Base-by-base conservation (phyloP, 2,797 vertebrate species). In the Petrocephalus schoutedeni region DNA sequence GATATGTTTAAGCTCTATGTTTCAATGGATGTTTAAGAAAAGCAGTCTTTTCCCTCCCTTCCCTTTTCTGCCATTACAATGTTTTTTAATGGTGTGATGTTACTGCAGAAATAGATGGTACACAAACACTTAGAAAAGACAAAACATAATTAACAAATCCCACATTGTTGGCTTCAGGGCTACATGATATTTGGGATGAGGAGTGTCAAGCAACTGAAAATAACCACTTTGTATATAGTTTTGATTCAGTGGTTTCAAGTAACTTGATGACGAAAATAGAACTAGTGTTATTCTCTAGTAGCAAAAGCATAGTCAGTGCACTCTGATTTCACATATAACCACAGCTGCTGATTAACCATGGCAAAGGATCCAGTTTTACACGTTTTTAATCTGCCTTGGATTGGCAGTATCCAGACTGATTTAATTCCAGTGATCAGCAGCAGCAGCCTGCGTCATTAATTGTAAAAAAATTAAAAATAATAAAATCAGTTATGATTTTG, bases 71-170 rank as follows among this genome's bases (percentile, higher is more conserved):
- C 77, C 49, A 49, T 90, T 89, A 89, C 92, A 92, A 91, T 90
- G 91, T 91, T 28, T 87, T 92, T 90, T 93, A 91, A 90, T 91
- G 16, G 36, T 80, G 53, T 5, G 71, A n/a, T 16, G 32, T 87
- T 77, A 82, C 21, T 56, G 23, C 45, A 51, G 59, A 61, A 49
- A 36, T 12, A 36, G 16, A 53, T 67, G 14, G 51, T 56, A 77
- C 61, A 32, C 32, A 56, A 54, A 67, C 49, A 71, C 10, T 54
- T n/a, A 41, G 16, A 21, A 21, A 5, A 41, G 87, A 88, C 86
- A 84, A n/a, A 61, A 87, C 87, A 61, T 80, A 89, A 91, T 90
- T 77, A 86, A 90, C 86, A 88, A 61, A 85, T 54, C 54, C 57
- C 36, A 32, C 8, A 23, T 16, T 59, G 12, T 32, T 67, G 61